Conservation (phyloP, 2,888 invertebrate genomes). For the Girardia tigrina region DNA sequence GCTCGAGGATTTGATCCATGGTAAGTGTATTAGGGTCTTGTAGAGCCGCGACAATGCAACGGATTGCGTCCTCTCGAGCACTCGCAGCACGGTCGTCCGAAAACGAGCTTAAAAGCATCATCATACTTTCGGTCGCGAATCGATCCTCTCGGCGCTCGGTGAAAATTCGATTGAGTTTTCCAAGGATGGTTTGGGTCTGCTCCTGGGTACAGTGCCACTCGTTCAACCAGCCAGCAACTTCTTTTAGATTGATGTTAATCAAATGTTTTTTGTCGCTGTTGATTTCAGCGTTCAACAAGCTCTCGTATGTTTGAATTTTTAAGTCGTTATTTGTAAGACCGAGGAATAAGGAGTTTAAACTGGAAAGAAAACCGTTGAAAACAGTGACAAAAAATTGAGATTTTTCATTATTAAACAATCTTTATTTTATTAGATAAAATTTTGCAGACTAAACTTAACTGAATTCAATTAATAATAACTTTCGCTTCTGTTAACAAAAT, state of each 20-base stretch:
- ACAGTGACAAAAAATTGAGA: too few relatives aligned
- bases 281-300: constrained; percentile 9
- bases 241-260: not conserved
- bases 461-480: too few relatives aligned
- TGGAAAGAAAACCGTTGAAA: too few relatives aligned
- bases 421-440: too few relatives aligned
- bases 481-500: too few relatives aligned
- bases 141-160: not conserved
- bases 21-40: constrained; percentile 87
- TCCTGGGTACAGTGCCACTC: constrained; percentile 9
- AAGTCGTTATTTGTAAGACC: not conserved
- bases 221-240: not conserved
- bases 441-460: too few relatives aligned
- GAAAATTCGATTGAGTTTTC: not conserved
- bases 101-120: constrained; percentile 7
- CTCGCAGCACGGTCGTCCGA: constrained; percentile 24
- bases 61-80: constrained; percentile 26
- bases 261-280: constrained; percentile 2
- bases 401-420: too few relatives aligned
- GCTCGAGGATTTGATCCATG: constrained; percentile 74
- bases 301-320: not conserved
- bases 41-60: constrained; percentile 69
- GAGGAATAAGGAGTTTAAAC: not conserved
- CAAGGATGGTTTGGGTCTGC: not conserved
- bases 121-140: constrained; percentile 24